phyloP scores from a whole-genome alignment of 53 echinoderm and acorn worm genomes.

The Apostichopus leukothele region DNA sequence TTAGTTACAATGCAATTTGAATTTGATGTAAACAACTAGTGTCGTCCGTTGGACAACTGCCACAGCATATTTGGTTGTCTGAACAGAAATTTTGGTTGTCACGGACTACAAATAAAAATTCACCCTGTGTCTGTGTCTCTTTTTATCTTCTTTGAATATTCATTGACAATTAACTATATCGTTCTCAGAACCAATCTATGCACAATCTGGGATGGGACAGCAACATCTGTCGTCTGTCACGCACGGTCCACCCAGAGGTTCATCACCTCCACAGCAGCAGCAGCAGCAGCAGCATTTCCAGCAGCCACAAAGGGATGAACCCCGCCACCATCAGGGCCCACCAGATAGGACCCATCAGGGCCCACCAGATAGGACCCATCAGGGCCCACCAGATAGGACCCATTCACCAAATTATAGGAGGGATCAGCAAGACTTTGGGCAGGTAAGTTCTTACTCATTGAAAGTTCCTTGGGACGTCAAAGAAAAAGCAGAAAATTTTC shows the following conservation, averaged over 20 bases:
- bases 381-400: not conserved
- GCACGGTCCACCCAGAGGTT: not conserved
- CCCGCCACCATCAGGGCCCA: not conserved
- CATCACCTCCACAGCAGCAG: constrained; percentile 30
- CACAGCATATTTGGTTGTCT: too few species aligned
- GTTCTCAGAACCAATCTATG: constrained; percentile 16
- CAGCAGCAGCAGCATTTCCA: constrained; percentile 8
- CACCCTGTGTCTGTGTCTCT: not conserved
- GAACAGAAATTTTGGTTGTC: too few species aligned
- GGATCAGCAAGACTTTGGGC: not conserved
- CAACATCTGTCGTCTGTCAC: not conserved
- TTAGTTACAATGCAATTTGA: too few species aligned
- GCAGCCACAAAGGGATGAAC: not conserved
- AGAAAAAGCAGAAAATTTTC: too few species aligned
- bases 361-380: not conserved
- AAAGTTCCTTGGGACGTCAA: not conserved
- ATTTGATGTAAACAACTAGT: too few species aligned
- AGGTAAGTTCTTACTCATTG: not conserved
- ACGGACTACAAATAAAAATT: too few species aligned
- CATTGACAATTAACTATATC: not conserved
- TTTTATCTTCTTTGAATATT: not conserved
- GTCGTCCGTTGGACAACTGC: too few species aligned
- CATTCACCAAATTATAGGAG: not conserved
- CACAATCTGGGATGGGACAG: constrained; percentile 22
- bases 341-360: not conserved